Evolutionary conservation across 2,888 invertebrate species (phyloP).

Genomic region (Drosophila borborema): DNA sequence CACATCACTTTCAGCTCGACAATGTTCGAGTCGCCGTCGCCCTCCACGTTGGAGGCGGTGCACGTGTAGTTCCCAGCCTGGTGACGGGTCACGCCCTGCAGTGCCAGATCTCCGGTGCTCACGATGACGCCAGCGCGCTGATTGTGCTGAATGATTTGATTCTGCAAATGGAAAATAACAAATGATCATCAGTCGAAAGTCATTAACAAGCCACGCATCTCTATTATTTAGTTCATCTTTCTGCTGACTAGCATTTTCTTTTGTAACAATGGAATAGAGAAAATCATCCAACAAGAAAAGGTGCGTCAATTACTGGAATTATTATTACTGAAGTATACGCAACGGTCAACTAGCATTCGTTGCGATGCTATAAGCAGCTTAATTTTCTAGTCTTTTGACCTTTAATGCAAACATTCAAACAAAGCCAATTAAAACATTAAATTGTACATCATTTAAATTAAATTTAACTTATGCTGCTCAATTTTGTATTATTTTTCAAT

Average conservation of each 20-base stretch:
- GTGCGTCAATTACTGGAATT: constrained; percentile 28
- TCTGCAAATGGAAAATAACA: constrained; percentile 86
- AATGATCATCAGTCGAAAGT: constrained; percentile 23
- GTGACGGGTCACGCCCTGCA: constrained; percentile 91
- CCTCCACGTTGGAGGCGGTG: constrained; percentile 95
- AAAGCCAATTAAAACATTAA: not conserved
- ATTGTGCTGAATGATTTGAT: constrained; percentile 93
- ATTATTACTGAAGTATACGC: too few relatives aligned
- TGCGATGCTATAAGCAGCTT: constrained; percentile 8
- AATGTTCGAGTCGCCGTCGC: constrained; percentile 93
- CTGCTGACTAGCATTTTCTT: constrained; percentile 29
- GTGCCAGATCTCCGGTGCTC: constrained; percentile 92
- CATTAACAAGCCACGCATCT: not conserved
- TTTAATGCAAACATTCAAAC: not conserved
- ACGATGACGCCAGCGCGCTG: constrained; percentile 94
- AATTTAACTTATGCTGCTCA: not conserved
- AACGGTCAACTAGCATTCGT: not conserved
- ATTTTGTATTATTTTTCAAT: too few relatives aligned
- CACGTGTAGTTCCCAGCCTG: constrained; percentile 95
- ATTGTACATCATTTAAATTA: not conserved
- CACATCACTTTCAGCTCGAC: constrained; percentile 95
- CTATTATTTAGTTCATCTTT: not conserved
- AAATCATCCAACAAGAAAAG: not conserved
- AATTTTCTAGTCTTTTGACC: not conserved
- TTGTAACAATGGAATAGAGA: constrained; percentile 4